Percentiles rank a stretch among this genome's conserved stretches.
phyloP scores from a whole-genome alignment of 1,140 invertebrate species.

The Platyscapa corneri region DNA sequence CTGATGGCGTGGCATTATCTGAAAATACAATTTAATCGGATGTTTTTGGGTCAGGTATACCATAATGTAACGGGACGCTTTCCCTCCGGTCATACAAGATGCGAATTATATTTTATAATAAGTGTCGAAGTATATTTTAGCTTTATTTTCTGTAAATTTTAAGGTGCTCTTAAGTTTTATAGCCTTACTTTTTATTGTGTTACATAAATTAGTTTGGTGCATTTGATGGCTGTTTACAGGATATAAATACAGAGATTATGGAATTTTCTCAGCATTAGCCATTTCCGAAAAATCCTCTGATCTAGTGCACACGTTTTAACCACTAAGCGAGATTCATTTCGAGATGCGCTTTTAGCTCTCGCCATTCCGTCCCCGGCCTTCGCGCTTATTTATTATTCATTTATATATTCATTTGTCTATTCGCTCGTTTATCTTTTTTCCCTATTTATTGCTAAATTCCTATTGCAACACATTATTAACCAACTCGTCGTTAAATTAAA shows the following conservation, averaged over 20 bases:
- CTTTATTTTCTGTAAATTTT: slow-evolving; percentile 29
- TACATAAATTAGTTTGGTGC: slow-evolving; percentile 15
- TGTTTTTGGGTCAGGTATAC: slow-evolving; percentile 38
- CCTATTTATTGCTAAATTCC: too few species aligned
- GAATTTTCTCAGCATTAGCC: slow-evolving; percentile 13
- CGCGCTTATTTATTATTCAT: too few species aligned
- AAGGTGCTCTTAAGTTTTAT: slow-evolving; percentile 13
- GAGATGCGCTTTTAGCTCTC: background rate
- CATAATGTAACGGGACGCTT: slow-evolving; percentile 30
- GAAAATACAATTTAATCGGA: slow-evolving; percentile 45
- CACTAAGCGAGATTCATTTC: background rate
- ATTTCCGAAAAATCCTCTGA: background rate
- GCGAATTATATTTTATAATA: slow-evolving; percentile 21
- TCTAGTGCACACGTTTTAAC: background rate
- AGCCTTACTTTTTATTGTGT: slow-evolving; percentile 18
- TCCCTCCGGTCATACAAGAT: background rate
- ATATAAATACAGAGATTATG: slow-evolving; percentile 9
- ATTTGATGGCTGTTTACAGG: slow-evolving; percentile 1
- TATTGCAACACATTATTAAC: too few species aligned
- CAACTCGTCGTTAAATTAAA: too few species aligned
- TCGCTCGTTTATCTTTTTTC: too few species aligned
- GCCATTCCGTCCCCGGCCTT: too few species aligned
- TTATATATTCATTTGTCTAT: too few species aligned
- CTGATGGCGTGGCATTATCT: slow-evolving; percentile 40
- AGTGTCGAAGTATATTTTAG: slow-evolving; percentile 22